A percentile compares a stretch with the other conserved stretches of the same genome.
phyloP scores from a whole-genome alignment of 2,113 vertebrate genomes.

The Piaya cayana region DNA sequence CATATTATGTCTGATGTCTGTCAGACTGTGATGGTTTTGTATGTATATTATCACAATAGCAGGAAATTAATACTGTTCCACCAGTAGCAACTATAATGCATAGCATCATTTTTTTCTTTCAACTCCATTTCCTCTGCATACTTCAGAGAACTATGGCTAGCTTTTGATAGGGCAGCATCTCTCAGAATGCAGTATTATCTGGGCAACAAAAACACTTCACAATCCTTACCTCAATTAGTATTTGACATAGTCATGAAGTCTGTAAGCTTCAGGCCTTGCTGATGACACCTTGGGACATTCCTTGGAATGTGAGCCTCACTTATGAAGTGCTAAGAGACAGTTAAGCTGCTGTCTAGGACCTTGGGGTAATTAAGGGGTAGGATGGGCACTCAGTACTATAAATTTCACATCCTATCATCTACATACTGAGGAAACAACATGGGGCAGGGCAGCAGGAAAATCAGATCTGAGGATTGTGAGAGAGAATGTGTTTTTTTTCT shows the following conservation, averaged over 20 bases:
- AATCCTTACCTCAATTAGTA: not conserved
- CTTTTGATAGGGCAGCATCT: not conserved
- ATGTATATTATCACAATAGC: not conserved
- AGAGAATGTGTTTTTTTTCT: not conserved
- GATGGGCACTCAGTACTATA: not conserved
- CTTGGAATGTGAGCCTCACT: fast-evolving
- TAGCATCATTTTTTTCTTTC: not conserved
- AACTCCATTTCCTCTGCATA: not conserved
- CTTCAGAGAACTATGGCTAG: not conserved
- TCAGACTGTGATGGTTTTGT: not conserved
- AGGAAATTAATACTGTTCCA: not conserved
- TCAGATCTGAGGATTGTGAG: not conserved
- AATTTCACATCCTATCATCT: not conserved
- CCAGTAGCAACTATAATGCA: not conserved
- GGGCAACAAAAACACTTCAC: not conserved
- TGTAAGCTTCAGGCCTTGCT: not conserved
- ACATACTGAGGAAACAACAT: not conserved
- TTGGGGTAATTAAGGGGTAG: not conserved
- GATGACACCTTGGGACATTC: not conserved
- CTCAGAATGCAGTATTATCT: not conserved
- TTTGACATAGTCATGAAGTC: not conserved
- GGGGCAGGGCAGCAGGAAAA: not conserved
- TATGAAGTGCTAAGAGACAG: not conserved
- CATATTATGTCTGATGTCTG: not conserved
- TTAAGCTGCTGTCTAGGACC: not conserved